Conservation (phyloP, 2,888 invertebrate species). For the Hirtodrosophila trivittata region DNA sequence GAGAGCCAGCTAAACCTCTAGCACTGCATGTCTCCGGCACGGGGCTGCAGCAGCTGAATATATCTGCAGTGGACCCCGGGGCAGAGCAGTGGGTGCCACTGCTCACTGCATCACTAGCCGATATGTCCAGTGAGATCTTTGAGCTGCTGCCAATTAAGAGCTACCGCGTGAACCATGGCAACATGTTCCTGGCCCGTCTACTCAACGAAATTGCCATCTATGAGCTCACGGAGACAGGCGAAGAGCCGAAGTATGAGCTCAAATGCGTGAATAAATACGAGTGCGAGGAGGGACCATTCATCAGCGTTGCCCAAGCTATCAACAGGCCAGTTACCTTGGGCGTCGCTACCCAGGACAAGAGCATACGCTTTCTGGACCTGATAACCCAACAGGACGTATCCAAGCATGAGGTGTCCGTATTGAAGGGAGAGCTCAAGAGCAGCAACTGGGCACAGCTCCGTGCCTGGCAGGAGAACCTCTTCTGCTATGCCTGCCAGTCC, state of each 20-base stretch:
- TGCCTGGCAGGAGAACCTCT: slow-evolving; percentile 60
- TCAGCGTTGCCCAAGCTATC: slow-evolving; percentile 74
- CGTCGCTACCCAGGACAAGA: slow-evolving; percentile 75
- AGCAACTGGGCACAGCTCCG: slow-evolving; percentile 71
- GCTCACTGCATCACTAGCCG: slow-evolving; percentile 13
- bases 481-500: slow-evolving; percentile 70
- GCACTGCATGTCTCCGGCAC: slow-evolving; percentile 72
- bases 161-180: slow-evolving; percentile 38
- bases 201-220: slow-evolving; percentile 69
- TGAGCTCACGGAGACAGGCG: slow-evolving; percentile 39
- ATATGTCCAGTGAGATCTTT: slow-evolving; percentile 72
- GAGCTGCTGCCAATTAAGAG: slow-evolving; percentile 64
- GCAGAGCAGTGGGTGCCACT: slow-evolving; percentile 46
- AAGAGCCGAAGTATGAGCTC: slow-evolving; percentile 49
- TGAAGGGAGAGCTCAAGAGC: slow-evolving; percentile 30
- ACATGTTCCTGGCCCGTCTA: slow-evolving; percentile 64
- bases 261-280: slow-evolving; percentile 41
- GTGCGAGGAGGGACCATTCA: slow-evolving; percentile 61
- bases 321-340: slow-evolving; percentile 55
- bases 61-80: slow-evolving; percentile 46
- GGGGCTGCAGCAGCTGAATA: slow-evolving; percentile 45
- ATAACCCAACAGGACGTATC: slow-evolving; percentile 36
- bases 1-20: slow-evolving; percentile 14
- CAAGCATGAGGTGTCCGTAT: slow-evolving; percentile 51
- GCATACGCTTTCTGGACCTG: slow-evolving; percentile 65